A percentile compares a stretch with the other conserved stretches of the same genome.
Conservation (phyloP, 2,113 vertebrate genomes). For the Triplophysa rosa region DNA sequence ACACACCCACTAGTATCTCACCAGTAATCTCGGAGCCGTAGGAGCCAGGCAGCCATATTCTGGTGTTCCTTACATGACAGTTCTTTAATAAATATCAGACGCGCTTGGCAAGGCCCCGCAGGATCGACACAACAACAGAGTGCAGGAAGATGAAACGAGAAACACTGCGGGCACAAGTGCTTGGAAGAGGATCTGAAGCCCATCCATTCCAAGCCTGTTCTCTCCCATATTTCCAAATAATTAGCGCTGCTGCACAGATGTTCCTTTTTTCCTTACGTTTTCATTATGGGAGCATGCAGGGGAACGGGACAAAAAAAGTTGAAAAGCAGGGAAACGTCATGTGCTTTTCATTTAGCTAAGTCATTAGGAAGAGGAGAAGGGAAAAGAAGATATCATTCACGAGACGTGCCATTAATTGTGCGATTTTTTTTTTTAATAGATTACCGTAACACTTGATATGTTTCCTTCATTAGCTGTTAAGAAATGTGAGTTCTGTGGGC, state of each 20-base stretch:
- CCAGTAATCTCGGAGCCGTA: constrained; percentile 27
- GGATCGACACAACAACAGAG: constrained; percentile 59
- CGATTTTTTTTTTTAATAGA: constrained; percentile 40
- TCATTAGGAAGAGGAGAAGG: constrained; percentile 55
- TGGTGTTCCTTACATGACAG: constrained; percentile 56
- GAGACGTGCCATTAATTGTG: constrained; percentile 24
- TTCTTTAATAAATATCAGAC: constrained; percentile 62
- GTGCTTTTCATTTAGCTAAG: constrained; percentile 72
- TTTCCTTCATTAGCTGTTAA: constrained; percentile 25
- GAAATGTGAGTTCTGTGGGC: not conserved
- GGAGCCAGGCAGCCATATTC: constrained; percentile 35
- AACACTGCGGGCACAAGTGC: constrained; percentile 64
- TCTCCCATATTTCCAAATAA: constrained; percentile 73
- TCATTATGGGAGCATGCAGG: constrained; percentile 54
- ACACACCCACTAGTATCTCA: constrained; percentile 39
- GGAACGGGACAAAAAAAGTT: constrained; percentile 53
- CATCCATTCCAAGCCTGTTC: constrained; percentile 57
- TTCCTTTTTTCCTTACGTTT: constrained; percentile 55
- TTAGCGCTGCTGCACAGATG: constrained; percentile 77
- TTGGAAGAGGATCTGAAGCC: constrained; percentile 79
- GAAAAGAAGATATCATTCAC: constrained; percentile 59
- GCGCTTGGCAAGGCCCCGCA: constrained; percentile 44
- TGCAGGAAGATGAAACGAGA: constrained; percentile 68
- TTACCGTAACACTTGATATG: constrained; percentile 14
- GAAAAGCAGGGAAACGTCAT: constrained; percentile 59